Conservation (phyloP, 1,140 invertebrate genomes). For the Drosophila oshimai region DNA sequence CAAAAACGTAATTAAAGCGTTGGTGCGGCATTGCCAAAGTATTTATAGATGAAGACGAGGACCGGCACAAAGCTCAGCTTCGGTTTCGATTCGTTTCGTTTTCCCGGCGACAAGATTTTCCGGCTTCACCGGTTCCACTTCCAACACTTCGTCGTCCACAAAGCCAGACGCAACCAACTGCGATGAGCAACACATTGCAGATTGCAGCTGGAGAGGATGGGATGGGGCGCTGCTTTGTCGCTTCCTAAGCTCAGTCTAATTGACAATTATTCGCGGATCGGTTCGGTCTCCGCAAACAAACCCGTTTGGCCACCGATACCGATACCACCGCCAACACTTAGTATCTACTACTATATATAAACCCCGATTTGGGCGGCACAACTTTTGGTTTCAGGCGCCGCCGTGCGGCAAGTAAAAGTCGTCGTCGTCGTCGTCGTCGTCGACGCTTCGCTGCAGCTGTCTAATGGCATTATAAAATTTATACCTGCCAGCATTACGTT, state of each 20-base stretch:
- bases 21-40: constrained; percentile 70
- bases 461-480: constrained; percentile 71
- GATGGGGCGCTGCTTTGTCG: constrained; percentile 48
- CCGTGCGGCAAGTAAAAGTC: constrained; percentile 66
- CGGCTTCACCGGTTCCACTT: constrained; percentile 63
- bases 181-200: constrained; percentile 20
- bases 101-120: constrained; percentile 79
- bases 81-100: constrained; percentile 40
- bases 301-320: constrained; percentile 43
- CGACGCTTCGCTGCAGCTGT: constrained; percentile 48
- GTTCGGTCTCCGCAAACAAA: constrained; percentile 27
- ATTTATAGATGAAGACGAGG: constrained; percentile 74
- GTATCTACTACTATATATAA: background rate
- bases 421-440: constrained; percentile 7
- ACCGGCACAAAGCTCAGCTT: constrained; percentile 37
- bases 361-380: constrained; percentile 54
- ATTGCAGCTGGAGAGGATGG: constrained; percentile 6
- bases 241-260: constrained; percentile 71
- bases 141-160: constrained; percentile 33
- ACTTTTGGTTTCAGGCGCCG: constrained; percentile 67
- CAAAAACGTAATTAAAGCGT: constrained; percentile 79
- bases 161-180: constrained; percentile 40
- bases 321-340: too few species aligned
- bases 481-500: constrained; percentile 65
- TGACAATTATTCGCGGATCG: constrained; percentile 61